Evolutionary conservation across 92 coral and sea anemone species (phyloP), one percentile per base, ranked within the genome.

Genomic region (Anthopleura xanthogrammica): DNA sequence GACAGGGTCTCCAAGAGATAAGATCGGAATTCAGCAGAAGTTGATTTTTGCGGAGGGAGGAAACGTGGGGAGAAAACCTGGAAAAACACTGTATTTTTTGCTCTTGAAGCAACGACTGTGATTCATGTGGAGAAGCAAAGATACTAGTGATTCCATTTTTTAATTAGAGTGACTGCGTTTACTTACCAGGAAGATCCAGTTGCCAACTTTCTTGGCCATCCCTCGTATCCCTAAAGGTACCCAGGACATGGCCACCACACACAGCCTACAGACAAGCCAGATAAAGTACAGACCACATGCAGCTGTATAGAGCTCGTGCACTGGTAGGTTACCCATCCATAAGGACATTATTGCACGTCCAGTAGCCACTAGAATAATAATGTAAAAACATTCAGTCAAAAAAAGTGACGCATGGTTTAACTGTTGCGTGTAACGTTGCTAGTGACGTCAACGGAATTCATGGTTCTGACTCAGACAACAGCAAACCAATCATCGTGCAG

Each of bases 291-390:
- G 90, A 73, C 99, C 99, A 84, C 98, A 97, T 10, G 99, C 99
- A 8, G 99, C 99, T 0, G 99, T 97, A 83, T 97, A 97, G 80
- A 97, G 95, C 86, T 97, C 99, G 71, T 97, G 99, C 3, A 97
- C 99, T 3, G 98, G 86, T 12, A 92, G 87, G 41, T 85, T 92
- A 71, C 95, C 92, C 92, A 97, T 93, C 92, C 98, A 93, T 41
- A 94, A 75, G 12, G 89, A 79, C 99, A 97, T 97, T 13, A 97
- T 94, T 57, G 91, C 91, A 73, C 99, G 99, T 22, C 99, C 99
- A 82, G 94, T 90, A 60, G 91, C 90, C 57, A 96, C 99, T 96
- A 50, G 48, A 41, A 77, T 46, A 86, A 74, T 60, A 84, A 12
- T 56, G 43, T 23, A 12, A 60, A 82, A 7, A 36, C 29, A 29